Evolutionary conservation across 1,140 invertebrate species (phyloP), one percentile per base, ranked within the genome.

Genomic region (Drosophila navojoa): DNA sequence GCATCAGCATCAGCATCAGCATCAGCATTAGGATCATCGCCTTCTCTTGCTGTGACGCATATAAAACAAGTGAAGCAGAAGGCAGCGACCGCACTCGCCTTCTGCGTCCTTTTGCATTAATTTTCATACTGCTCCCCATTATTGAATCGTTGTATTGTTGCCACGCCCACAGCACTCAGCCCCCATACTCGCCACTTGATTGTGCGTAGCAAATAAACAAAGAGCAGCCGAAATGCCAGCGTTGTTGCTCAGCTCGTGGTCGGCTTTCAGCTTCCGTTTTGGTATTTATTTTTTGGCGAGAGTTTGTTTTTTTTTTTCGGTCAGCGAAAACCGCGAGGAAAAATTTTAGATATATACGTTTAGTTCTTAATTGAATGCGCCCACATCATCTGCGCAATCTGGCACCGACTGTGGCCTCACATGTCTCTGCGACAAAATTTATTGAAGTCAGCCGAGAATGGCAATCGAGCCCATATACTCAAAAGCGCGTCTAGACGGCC

Each of bases 131-230:
- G 76, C 79, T 72, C 77, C 69, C 73, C 72, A 79, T 89, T 79
- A 79, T 87, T 79, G 72, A 81, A 81, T 82, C 74, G 84, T 52
- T 22, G 19, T 22, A 22, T 3, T 22, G 19, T 64, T 50, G 68
- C 66, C n/a, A 53, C 54, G 19, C 32, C 32, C n/a, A 27, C 35
- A 0, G 32, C 7, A 10, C 4, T 2, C 35, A 3, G 35, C 35
- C 10, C 10, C 69, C 54, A 29, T 59, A 62, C 63, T 50, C 49
- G 47, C 47, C 67, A 64, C 60, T 71, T 71, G 53, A 71, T 66
- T 81, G 77, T 71, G 77, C 84, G 76, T 77, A 76, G 72, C 72
- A 82, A 89, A 84, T 89, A 87, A 82, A 87, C 84, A 87, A 86
- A 79, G 35, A 52, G 61, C 79, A 62, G 73, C 73, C 64, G 79